These are phyloP conservation scores for Helicolenus hilgendorfi DNA, from an alignment of 2,797 vertebrate species.

Conservation along the genomic window DNA sequence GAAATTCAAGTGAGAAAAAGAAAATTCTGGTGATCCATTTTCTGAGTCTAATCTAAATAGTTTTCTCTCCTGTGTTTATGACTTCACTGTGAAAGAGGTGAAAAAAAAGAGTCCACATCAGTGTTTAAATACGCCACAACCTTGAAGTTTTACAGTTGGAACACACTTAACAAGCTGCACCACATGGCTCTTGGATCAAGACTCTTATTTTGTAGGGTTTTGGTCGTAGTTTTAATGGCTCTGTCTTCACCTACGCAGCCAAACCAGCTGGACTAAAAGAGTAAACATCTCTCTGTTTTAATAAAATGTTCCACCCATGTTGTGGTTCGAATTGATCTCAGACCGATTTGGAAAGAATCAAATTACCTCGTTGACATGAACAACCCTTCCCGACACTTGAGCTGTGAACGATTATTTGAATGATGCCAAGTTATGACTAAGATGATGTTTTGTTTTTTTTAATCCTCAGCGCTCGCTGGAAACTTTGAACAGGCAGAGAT, in stretches of 20 bases:
- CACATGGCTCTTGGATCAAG: background rate
- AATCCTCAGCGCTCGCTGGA: background rate
- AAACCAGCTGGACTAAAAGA: background rate
- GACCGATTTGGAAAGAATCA: background rate
- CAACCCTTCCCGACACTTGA: background rate
- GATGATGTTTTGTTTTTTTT: slow-evolving; percentile 7
- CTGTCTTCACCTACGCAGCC: background rate
- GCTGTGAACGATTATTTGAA: background rate
- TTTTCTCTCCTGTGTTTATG: too few relatives aligned
- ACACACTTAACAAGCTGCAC: slow-evolving; percentile 5
- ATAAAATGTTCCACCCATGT: background rate
- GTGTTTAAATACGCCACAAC: background rate
- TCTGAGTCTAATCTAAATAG: too few relatives aligned
- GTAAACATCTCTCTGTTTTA: background rate
- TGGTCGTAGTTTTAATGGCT: background rate
- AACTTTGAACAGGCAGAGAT: slow-evolving; percentile 12
- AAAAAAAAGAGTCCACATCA: background rate
- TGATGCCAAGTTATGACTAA: background rate
- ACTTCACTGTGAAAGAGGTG: too few relatives aligned
- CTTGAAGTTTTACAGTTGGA: slow-evolving; percentile 26
- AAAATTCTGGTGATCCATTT: too few relatives aligned
- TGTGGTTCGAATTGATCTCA: background rate
- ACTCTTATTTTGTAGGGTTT: background rate
- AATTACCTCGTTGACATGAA: slow-evolving; percentile 7
- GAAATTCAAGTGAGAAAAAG: too few relatives aligned